Conservation (phyloP, 2,888 invertebrate genomes). For the Tenthredo distinguenda region DNA sequence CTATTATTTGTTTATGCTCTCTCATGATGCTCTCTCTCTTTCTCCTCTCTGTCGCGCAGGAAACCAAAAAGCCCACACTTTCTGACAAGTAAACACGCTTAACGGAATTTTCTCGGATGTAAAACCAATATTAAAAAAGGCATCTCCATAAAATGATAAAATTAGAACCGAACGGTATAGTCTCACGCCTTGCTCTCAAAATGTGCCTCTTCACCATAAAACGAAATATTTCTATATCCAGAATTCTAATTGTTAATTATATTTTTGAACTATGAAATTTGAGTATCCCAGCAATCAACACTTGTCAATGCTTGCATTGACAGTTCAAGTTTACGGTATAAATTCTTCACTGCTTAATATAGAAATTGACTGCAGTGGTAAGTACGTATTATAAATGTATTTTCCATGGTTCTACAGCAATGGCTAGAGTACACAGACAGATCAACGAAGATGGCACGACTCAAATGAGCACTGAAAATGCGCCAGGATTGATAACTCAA, state of each 20-base stretch:
- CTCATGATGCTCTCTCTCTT: too few species aligned
- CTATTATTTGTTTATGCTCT: too few species aligned
- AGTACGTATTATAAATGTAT: slow-evolving; percentile 51
- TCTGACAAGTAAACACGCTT: background rate
- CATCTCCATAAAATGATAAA: background rate
- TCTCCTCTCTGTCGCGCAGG: too few species aligned
- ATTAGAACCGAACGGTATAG: background rate
- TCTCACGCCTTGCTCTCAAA: background rate
- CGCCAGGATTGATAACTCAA: slow-evolving; percentile 75
- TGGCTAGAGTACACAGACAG: slow-evolving; percentile 81
- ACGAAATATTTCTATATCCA: background rate
- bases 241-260: background rate
- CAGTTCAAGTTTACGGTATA: background rate
- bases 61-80: too few species aligned
- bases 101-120: background rate
- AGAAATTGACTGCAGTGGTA: slow-evolving; percentile 10
- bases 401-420: slow-evolving; percentile 76
- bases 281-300: background rate
- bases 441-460: slow-evolving; percentile 75
- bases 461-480: slow-evolving; percentile 69
- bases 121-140: background rate
- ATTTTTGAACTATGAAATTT: background rate
- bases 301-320: background rate
- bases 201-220: background rate
- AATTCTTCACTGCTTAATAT: slow-evolving; percentile 32